phyloP scores from a whole-genome alignment of 2,113 vertebrate genomes.

The Phrynocephalus versicolor region DNA sequence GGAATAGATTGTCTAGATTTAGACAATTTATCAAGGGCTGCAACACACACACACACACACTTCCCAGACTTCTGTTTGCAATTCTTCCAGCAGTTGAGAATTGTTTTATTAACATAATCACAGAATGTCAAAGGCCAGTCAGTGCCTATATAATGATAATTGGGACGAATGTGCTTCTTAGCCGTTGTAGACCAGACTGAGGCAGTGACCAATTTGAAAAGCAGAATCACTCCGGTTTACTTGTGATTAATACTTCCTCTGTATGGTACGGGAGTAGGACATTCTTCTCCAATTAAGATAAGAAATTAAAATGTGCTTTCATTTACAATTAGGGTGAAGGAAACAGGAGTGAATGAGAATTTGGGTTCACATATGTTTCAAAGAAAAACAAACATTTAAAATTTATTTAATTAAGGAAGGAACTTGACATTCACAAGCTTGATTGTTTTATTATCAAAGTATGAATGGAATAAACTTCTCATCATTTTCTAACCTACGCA shows the following conservation, averaged over 20 bases:
- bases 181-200: neutral
- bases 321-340: neutral
- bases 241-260: neutral
- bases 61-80: neutral
- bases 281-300: neutral
- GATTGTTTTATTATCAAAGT: no score
- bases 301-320: neutral
- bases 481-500: neutral
- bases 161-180: neutral
- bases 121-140: neutral
- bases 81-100: neutral
- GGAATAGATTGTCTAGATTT: neutral
- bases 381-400: no score
- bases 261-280: neutral
- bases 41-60: neutral
- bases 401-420: no score
- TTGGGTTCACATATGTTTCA: neutral
- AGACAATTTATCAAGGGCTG: neutral
- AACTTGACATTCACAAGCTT: no score
- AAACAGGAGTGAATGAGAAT: neutral
- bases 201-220: neutral
- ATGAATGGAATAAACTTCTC: no score
- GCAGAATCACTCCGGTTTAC: neutral
- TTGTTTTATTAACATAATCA: conserved; percentile 10
- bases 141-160: neutral